These are phyloP conservation scores for Sardina pilchardus DNA, from an alignment of 2,113 vertebrate species.

Conservation along the genomic window DNA sequence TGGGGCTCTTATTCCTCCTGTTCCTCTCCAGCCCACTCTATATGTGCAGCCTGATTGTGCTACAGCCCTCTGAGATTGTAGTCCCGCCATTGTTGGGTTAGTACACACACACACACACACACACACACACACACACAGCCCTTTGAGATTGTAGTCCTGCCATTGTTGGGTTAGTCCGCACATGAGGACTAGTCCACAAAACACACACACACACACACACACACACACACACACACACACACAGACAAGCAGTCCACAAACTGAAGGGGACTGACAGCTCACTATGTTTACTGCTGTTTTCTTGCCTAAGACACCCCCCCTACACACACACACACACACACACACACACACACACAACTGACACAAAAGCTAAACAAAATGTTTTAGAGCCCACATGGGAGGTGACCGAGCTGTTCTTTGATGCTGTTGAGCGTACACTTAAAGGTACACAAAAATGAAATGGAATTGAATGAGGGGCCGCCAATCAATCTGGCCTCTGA, in stretches of 20 bases:
- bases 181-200: neutral
- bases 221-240: too few species aligned
- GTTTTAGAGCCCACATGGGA: neutral
- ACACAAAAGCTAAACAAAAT: neutral
- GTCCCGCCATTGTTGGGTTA: neutral
- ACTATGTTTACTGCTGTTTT: neutral
- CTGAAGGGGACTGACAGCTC: neutral
- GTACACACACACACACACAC: too few species aligned
- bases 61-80: conserved; percentile 50
- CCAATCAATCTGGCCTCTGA: neutral
- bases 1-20: neutral
- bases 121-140: too few species aligned
- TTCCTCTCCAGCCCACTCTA: neutral
- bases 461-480: neutral
- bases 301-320: neutral
- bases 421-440: neutral
- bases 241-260: neutral
- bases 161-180: neutral
- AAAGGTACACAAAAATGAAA: conserved; percentile 7
- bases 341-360: neutral
- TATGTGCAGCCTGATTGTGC: conserved; percentile 36
- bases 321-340: neutral
- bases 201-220: too few species aligned
- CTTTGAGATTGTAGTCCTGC: conserved; percentile 34
- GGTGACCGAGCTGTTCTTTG: neutral